Evolutionary conservation across 2,797 vertebrate genomes (phyloP), one percentile per base, ranked within the genome.

Genomic region (Distichodus sexfasciatus): DNA sequence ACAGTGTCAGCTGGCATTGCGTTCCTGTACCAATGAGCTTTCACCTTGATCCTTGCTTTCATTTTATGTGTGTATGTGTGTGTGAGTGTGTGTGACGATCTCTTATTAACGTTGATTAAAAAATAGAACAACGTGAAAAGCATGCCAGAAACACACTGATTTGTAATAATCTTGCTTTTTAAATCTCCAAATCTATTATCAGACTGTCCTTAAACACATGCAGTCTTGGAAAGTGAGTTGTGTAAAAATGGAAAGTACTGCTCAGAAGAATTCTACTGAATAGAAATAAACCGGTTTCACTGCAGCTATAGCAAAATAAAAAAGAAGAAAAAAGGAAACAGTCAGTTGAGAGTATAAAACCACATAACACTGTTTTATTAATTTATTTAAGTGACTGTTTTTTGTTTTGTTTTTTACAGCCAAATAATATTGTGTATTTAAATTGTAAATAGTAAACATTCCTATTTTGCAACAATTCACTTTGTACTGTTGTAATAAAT

Each of bases 401-500:
- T 46, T 86, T 64, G 83, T 78, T 81, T 77, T 83, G n/a, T n/a
- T 88, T 88, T 76, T 88, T 85, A 85, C 81, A 86, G 91, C 92
- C 91, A 94, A 95, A 93, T 94, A 96, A 94, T 91, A 93, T 90
- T 93, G 92, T 96, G 94, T 94, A 97, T 92, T 93, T 94, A 43
- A 36, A 94, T 82, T 98, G 95, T 97, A 96, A 93, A 97, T 96
- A 96, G 84, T 92, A 95, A 95, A 93, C 94, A 92, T 91, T 93
- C 92, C 94, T 97, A 97, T 96, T 97, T 98, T 98, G 93, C 92
- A 96, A 95, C 90, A 85, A 93, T 90, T 92, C 94, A 94, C 93
- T 97, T 97, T 98, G 93, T 96, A 96, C 94, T 92, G 93, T 96
- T 97, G 94, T 96, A 95, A 94, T 97, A 96, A 92, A 95, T 95